Base-by-base conservation (phyloP, 2,113 vertebrate genomes). In the Tachuris rubrigastra region DNA sequence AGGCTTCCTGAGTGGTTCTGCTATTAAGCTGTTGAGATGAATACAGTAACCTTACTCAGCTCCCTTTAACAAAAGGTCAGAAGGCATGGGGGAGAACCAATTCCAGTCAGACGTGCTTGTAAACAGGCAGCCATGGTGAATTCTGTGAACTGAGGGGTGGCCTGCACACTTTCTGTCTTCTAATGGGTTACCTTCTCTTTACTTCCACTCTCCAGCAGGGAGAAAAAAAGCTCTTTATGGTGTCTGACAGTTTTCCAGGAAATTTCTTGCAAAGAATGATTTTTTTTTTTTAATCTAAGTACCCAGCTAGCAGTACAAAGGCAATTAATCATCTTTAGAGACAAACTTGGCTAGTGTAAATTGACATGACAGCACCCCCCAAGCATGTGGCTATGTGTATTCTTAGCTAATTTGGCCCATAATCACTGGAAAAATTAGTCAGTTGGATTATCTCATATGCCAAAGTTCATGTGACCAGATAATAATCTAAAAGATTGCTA, bases 391-490 rank as follows among this genome's bases (percentile, higher is more conserved):
- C 47, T 84, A 47, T 22, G 76, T 81, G 42, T 82, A 75, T 89
- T 74, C 66, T 78, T 75, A 72, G 73, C 74, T 68, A 83, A 88
- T 86, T 83, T 82, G 59, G 46, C 65, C 67, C 73, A 67, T 37
- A 63, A 79, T 91, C 44, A 67, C 52, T 95, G 72, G 80, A 74
- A 92, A 71, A 69, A 49, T 56, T 44, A 74, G 50, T 62, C 68
- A 81, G 30, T 41, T 67, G 72, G 63, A 84, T 92, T 95, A 74
- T 67, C 42, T 92, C 84, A 88, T 95, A 90, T 90, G 83, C 72
- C 89, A 90, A 77, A 85, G 6, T 74, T 79, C 63, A 59, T 39
- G 53, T 84, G 76, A 78, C 63, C 55, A 77, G 35, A 8, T 30
- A 77, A 73, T 67, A 58, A 93, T 62, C 68, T 71, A 44, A 47